Evolutionary conservation across 2,113 vertebrate genomes (phyloP).

Genomic region (Peromyscus maniculatus): DNA sequence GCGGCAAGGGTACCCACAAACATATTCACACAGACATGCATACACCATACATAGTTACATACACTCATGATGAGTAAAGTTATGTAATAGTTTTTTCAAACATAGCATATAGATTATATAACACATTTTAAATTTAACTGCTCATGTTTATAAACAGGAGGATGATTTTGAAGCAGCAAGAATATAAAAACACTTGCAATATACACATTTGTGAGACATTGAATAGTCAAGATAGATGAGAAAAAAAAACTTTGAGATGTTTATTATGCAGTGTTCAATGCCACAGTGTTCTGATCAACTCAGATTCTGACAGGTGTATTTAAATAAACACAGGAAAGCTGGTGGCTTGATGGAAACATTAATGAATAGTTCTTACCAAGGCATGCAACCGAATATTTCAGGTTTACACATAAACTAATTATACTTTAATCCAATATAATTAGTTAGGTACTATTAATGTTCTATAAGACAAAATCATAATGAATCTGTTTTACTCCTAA

Average conservation of each 20-base stretch:
- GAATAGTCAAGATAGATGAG: neutral
- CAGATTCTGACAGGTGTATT: neutral
- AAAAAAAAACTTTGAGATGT: neutral
- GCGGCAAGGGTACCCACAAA: neutral
- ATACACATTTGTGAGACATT: neutral
- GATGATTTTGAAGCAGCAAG: neutral
- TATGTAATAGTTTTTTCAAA: neutral
- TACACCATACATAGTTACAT: no score
- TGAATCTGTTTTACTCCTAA: neutral
- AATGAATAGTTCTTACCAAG: neutral
- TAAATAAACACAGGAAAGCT: conserved; percentile 45
- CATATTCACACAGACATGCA: neutral
- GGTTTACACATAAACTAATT: neutral
- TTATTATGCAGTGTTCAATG: neutral
- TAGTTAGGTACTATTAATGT: conserved; percentile 37
- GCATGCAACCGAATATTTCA: conserved; percentile 61
- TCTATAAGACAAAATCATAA: conserved; percentile 55
- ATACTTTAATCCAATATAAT: conserved; percentile 25
- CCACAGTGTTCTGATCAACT: conserved; percentile 13
- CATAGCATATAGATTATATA: neutral
- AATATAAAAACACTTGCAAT: neutral
- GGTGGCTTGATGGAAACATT: conserved; percentile 14
- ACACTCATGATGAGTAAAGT: neutral
- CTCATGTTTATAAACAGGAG: neutral
- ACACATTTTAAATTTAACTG: neutral